Evolutionary conservation across 2,113 vertebrate genomes (phyloP).

Genomic region (rabbit (Oryctolagus cuniculus)): DNA sequence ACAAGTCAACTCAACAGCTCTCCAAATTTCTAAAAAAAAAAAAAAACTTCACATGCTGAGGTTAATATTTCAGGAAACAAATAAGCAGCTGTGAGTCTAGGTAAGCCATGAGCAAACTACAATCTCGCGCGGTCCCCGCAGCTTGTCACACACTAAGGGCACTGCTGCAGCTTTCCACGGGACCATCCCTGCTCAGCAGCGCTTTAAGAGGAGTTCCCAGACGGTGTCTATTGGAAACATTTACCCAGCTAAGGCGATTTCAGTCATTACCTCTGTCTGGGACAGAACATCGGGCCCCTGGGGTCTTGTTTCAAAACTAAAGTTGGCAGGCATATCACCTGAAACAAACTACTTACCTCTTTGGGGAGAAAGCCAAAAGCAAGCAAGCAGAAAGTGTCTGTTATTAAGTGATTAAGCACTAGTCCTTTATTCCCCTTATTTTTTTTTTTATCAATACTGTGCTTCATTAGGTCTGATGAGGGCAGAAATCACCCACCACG

Average conservation of each 20-base stretch:
- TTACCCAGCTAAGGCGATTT: not conserved
- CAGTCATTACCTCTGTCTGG: not conserved
- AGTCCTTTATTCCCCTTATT: not conserved
- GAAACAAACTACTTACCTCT: constrained; percentile 6
- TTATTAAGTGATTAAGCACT: not conserved
- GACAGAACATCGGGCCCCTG: not conserved
- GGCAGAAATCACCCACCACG: not conserved
- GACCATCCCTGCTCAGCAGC: not conserved
- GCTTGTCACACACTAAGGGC: not conserved
- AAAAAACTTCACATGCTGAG: not conserved
- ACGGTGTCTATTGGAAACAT: not conserved
- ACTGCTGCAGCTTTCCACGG: not conserved
- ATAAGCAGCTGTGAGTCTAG: not conserved
- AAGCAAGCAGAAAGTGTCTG: not conserved
- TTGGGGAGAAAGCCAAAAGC: not conserved
- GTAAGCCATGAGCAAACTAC: not conserved
- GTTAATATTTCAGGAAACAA: constrained; percentile 20
- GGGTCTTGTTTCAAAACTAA: constrained; percentile 40
- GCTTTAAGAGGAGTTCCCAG: not conserved
- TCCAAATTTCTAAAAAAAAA: constrained; percentile 7
- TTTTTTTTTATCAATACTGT: constrained; percentile 17
- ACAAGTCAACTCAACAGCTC: constrained; percentile 32
- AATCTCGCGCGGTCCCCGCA: not conserved
- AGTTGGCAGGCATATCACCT: not conserved
- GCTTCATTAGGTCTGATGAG: not conserved